Evolutionary conservation across 2,113 vertebrate species (phyloP).

Genomic region (Procavia capensis): DNA sequence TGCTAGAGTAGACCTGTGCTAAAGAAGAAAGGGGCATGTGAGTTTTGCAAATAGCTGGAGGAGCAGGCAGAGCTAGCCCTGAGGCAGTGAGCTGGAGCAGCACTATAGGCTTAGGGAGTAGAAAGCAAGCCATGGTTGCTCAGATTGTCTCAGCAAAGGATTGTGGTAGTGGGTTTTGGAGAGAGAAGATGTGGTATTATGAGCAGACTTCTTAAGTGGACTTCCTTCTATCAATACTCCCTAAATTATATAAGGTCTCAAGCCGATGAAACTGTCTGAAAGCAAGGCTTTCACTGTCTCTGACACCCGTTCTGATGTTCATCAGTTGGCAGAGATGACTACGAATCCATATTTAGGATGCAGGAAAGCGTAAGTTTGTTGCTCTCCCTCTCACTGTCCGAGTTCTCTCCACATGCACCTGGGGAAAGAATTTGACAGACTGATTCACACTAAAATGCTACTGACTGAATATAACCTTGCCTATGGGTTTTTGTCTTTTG

Average conservation of each 20-base stretch:
- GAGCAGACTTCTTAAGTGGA: background rate
- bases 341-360: slow-evolving; percentile 25
- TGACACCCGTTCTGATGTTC: slow-evolving; percentile 37
- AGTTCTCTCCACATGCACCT: background rate
- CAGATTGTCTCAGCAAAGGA: background rate
- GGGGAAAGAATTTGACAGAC: slow-evolving; percentile 47
- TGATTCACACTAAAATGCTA: slow-evolving; percentile 56
- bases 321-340: slow-evolving; percentile 57
- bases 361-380: background rate
- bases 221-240: background rate
- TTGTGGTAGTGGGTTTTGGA: background rate
- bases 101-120: slow-evolving; percentile 24
- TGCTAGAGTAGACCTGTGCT: background rate
- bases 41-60: slow-evolving; percentile 14
- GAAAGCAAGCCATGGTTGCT: slow-evolving; percentile 28
- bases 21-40: background rate
- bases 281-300: background rate
- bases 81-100: background rate
- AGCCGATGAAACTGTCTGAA: background rate
- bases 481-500: slow-evolving; percentile 38
- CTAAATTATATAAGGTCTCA: background rate
- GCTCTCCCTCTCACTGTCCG: background rate
- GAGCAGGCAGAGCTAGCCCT: background rate
- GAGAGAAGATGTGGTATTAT: background rate
- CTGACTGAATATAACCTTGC: slow-evolving; percentile 16